Conservation (phyloP, 1,140 invertebrate genomes). For the Halyomorpha halys region DNA sequence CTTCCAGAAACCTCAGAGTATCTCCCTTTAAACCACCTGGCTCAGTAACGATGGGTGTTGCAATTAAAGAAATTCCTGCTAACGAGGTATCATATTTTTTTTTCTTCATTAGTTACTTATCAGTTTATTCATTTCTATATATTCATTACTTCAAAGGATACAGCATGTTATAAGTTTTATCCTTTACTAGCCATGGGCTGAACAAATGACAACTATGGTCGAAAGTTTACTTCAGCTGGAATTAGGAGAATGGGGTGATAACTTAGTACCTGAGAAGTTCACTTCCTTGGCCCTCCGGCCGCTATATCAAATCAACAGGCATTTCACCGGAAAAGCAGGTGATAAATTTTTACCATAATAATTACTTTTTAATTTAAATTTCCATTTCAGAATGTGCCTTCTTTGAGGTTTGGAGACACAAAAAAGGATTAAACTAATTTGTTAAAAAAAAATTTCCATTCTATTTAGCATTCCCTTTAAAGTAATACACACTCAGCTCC, state of each 20-base stretch:
- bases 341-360: background rate
- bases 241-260: slow-evolving; percentile 33
- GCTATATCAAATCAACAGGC: slow-evolving; percentile 34
- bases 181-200: slow-evolving; percentile 32
- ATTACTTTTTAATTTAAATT: too few relatives aligned
- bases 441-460: too few relatives aligned
- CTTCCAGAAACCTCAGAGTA: slow-evolving; percentile 24
- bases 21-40: slow-evolving; percentile 31
- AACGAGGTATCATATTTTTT: slow-evolving; percentile 32
- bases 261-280: slow-evolving; percentile 35
- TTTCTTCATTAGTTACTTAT: too few relatives aligned
- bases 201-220: slow-evolving; percentile 33
- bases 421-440: too few relatives aligned
- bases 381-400: too few relatives aligned
- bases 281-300: slow-evolving; percentile 35
- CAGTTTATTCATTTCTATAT: background rate
- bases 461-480: too few relatives aligned
- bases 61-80: slow-evolving; percentile 34
- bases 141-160: background rate
- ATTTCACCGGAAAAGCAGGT: slow-evolving; percentile 27
- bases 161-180: background rate
- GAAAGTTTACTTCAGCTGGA: slow-evolving; percentile 38
- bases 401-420: too few relatives aligned
- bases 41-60: slow-evolving; percentile 33
- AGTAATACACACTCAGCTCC: too few relatives aligned